Evolutionary conservation across 2,113 vertebrate genomes (phyloP), one percentile per base, ranked within the genome.

Genomic region (Colistium nudipinnis): DNA sequence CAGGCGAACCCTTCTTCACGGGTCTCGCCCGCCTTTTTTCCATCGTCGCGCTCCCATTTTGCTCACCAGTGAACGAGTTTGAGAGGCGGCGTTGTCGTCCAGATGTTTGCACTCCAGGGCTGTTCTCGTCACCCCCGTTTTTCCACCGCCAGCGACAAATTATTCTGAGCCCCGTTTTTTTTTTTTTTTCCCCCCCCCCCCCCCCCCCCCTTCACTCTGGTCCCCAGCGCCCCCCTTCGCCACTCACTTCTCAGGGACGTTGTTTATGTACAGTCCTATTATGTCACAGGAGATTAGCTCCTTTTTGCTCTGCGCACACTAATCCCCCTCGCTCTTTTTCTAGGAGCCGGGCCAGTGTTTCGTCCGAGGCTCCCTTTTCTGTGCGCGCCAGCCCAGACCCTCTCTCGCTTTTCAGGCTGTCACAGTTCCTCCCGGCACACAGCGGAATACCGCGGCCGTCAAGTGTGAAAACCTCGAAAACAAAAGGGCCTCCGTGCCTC

Each of bases 201-300:
- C n/a, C n/a, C n/a, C n/a, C n/a, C n/a, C n/a, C n/a, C n/a, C n/a
- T n/a, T n/a, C n/a, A n/a, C n/a, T n/a, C n/a, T n/a, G n/a, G n/a
- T n/a, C n/a, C n/a, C n/a, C n/a, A n/a, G n/a, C n/a, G n/a, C n/a
- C n/a, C n/a, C 20, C 78, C 86, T 71, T 73, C 43, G 39, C 75
- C 73, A 24, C 77, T 90, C 85, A 81, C 87, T 82, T 87, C 83
- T 90, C 82, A 77, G 79, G 60, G 85, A 78, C 60, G 82, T 84
- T 90, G 87, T 90, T 92, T 92, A 83, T 89, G 84, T 93, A 91
- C 89, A 92, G 86, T 91, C 89, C 89, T 89, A 89, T 92, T 91
- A 88, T 90, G 83, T 86, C 83, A 87, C 87, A 74, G 86, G 79
- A 86, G 86, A 90, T 92, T 93, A 89, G 89, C 89, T 90, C 85